phyloP scores from a whole-genome alignment of 2,113 vertebrate genomes.

The Pipra filicauda region DNA sequence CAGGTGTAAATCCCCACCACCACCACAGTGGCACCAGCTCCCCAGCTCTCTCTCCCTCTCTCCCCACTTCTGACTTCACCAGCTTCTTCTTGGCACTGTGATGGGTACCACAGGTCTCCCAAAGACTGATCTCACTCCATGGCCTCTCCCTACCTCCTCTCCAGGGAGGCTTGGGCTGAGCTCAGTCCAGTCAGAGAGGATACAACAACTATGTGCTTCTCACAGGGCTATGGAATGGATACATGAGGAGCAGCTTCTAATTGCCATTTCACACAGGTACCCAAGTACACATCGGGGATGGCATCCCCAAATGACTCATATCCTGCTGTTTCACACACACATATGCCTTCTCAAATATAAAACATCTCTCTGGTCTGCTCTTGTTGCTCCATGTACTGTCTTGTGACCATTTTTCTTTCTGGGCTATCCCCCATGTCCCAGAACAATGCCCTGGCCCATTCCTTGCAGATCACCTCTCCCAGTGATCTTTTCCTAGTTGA shows the following conservation, averaged over 20 bases:
- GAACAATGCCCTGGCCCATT: background rate
- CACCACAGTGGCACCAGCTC: background rate
- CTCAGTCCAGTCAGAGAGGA: background rate
- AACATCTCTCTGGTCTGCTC: background rate
- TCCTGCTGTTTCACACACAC: background rate
- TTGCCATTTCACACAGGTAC: background rate
- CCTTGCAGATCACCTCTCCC: background rate
- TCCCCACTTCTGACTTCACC: background rate
- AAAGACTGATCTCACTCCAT: background rate
- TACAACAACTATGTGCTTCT: background rate
- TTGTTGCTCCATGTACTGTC: background rate
- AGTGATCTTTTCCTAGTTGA: background rate
- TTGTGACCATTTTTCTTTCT: background rate
- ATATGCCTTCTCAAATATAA: background rate
- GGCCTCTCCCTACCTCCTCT: background rate
- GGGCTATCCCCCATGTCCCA: background rate
- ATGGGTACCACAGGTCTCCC: background rate
- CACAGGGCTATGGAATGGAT: background rate
- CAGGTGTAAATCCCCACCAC: background rate
- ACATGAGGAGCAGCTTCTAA: background rate
- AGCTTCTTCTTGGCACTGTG: rapidly evolving
- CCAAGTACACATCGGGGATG: rapidly evolving
- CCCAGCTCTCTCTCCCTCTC: background rate
- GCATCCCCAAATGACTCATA: background rate
- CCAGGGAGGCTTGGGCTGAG: background rate